Base-by-base conservation (phyloP, 2,113 vertebrate genomes). In the Alces alces region DNA sequence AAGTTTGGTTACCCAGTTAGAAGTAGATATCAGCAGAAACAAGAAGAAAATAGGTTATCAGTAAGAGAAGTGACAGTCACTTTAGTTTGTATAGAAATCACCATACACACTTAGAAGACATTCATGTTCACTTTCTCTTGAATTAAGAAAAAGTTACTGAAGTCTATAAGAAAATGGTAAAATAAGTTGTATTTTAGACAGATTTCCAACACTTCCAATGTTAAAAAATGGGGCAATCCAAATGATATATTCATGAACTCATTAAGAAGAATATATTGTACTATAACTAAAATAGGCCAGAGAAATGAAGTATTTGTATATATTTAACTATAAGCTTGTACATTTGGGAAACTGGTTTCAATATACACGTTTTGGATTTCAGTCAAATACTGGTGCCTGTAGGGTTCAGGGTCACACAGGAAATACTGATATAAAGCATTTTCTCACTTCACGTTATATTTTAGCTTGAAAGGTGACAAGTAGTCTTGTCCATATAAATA, bases 1-100 rank as follows among this genome's bases (percentile, higher is more conserved):
- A 78, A 91, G 21, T 91, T 93, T 95, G 61, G 54, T 96, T 96
- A 55, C 55, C n/a, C 61, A 86, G 0, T 64, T 89, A 95, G 70
- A 95, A 78, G 78, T 94, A 88, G 57, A 33, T 9, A 85, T n/a
- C 50, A 82, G 52, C 57, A 91, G 45, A 96, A 91, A 89, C 5
- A 55, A 70, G 52, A 95, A 64, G 33, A 55, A 61, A 61, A 78
- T 52, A 50, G 28, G 43, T 79, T 78, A 33, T 95, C 36, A 66
- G 19, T 91, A 52, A 55, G 52, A 55, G 43, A 91, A 50, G 4
- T 54, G 50, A 5, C 5, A 58, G 30, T 83, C 54, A 36, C 47
- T 13, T 17, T 86, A 0, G 43, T 94, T 84, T 57, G 16, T 54
- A 8, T 30, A 78, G 50, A 43, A 83, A 55, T 33, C 9, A 83